Conservation (phyloP, 2,888 invertebrate species). For the Agrilus cyanescens region DNA sequence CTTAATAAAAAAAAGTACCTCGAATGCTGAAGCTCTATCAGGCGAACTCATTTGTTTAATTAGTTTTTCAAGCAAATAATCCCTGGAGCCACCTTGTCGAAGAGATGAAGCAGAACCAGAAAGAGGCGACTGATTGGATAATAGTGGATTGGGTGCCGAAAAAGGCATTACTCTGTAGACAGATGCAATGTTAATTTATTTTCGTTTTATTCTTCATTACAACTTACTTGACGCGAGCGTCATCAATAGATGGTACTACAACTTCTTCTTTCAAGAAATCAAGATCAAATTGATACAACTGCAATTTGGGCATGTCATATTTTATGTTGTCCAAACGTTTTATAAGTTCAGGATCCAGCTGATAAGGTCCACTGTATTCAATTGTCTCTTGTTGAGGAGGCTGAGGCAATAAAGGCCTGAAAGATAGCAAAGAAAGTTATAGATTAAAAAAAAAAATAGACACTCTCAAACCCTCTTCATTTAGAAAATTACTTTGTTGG, state of each 20-base stretch:
- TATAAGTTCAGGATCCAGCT: constrained; percentile 61
- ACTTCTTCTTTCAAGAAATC: constrained; percentile 31
- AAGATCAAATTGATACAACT: constrained; percentile 33
- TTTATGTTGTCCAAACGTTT: constrained; percentile 48
- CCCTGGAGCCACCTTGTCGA: constrained; percentile 16
- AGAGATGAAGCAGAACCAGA: constrained; percentile 7
- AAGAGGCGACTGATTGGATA: constrained; percentile 22
- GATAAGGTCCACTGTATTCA: constrained; percentile 58
- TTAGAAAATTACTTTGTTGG: too few species aligned
- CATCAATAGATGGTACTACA: constrained; percentile 26
- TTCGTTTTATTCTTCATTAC: background rate
- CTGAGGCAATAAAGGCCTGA: constrained; percentile 25
- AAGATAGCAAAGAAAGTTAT: background rate
- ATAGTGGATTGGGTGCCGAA: constrained; percentile 43
- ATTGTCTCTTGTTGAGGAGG: constrained; percentile 36
- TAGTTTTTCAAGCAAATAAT: constrained; percentile 35
- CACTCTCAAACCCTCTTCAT: too few species aligned
- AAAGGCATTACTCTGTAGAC: constrained; percentile 38
- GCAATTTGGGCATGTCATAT: constrained; percentile 16
- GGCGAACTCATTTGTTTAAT: constrained; percentile 51
- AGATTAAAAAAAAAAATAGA: background rate
- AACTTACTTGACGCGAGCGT: constrained; percentile 26
- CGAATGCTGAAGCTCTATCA: constrained; percentile 46
- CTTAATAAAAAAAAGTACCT: constrained; percentile 23
- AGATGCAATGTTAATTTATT: constrained; percentile 5